A percentile compares a stretch with the other conserved stretches of the same genome.
phyloP scores from a whole-genome alignment of 2,888 invertebrate species.

The Drosophila falleni region DNA sequence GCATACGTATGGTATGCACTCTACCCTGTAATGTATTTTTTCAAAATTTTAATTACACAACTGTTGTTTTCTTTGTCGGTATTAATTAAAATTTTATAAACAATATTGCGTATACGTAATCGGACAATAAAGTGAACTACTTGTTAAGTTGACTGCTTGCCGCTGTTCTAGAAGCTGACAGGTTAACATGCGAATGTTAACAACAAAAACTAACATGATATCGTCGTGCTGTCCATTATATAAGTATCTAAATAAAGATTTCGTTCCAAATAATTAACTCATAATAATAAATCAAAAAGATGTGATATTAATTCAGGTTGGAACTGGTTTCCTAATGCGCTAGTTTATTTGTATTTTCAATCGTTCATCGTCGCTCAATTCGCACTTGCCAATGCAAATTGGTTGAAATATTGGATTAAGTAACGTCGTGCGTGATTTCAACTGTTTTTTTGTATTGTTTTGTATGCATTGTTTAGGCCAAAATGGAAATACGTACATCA shows the following conservation, averaged over 20 bases:
- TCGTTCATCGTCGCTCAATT: conserved; percentile 32
- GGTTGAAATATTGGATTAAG: conserved; percentile 9
- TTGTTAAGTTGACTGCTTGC: conserved; percentile 25
- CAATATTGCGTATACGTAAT: conserved; percentile 31
- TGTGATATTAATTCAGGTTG: conserved; percentile 5
- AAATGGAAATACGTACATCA: conserved; percentile 21
- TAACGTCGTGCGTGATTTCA: not conserved
- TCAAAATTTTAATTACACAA: conserved; percentile 24
- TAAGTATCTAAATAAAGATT: conserved; percentile 27
- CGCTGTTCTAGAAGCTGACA: conserved; percentile 27
- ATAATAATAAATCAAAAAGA: conserved; percentile 18
- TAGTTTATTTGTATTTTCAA: conserved; percentile 40
- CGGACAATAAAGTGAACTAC: not conserved
- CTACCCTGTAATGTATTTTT: not conserved
- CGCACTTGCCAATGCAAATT: conserved; percentile 47
- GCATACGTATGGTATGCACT: not conserved
- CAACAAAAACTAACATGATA: conserved; percentile 2
- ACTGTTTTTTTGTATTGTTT: conserved; percentile 12
- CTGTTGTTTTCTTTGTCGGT: not conserved
- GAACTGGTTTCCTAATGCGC: not conserved
- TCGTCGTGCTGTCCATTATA: conserved; percentile 6
- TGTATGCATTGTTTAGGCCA: conserved; percentile 7
- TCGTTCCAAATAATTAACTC: conserved; percentile 39
- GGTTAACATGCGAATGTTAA: conserved; percentile 25
- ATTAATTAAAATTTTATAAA: not conserved